Evolutionary conservation across 2,797 vertebrate genomes (phyloP).

Genomic region (Peromyscus attwateri): DNA sequence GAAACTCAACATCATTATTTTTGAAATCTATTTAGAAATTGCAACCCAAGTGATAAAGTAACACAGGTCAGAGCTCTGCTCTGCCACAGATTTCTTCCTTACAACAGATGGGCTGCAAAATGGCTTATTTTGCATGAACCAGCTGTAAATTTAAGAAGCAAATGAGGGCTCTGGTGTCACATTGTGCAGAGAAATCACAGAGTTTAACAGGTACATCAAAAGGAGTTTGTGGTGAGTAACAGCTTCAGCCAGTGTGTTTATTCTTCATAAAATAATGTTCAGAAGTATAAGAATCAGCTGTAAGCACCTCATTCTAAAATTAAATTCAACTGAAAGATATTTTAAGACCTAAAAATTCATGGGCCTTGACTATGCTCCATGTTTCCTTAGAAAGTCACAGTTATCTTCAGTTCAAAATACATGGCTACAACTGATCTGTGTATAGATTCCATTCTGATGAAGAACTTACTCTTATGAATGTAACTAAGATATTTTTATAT

Average conservation of each 20-base stretch:
- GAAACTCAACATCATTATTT: constrained; percentile 87
- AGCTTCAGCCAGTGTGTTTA: constrained; percentile 51
- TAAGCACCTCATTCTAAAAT: background rate
- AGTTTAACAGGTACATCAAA: constrained; percentile 78
- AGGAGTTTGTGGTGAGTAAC: constrained; percentile 38
- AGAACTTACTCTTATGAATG: background rate
- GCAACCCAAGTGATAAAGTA: constrained; percentile 81
- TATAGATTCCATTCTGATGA: background rate
- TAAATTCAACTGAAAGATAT: constrained; percentile 8
- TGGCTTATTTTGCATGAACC: constrained; percentile 85
- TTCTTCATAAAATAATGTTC: background rate
- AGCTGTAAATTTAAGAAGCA: constrained; percentile 85
- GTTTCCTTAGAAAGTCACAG: background rate
- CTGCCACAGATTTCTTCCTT: constrained; percentile 83
- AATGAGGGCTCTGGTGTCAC: constrained; percentile 80
- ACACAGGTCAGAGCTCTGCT: constrained; percentile 82
- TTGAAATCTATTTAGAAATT: constrained; percentile 86
- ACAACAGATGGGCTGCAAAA: constrained; percentile 88
- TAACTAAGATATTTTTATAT: background rate
- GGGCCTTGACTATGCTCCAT: background rate
- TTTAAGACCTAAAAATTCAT: background rate
- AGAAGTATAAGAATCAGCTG: background rate
- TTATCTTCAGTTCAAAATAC: background rate
- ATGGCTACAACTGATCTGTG: background rate
- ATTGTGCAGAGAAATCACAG: constrained; percentile 79